phyloP scores from a whole-genome alignment of 2,797 vertebrate genomes.

The Xiphorhynchus erythropygius region DNA sequence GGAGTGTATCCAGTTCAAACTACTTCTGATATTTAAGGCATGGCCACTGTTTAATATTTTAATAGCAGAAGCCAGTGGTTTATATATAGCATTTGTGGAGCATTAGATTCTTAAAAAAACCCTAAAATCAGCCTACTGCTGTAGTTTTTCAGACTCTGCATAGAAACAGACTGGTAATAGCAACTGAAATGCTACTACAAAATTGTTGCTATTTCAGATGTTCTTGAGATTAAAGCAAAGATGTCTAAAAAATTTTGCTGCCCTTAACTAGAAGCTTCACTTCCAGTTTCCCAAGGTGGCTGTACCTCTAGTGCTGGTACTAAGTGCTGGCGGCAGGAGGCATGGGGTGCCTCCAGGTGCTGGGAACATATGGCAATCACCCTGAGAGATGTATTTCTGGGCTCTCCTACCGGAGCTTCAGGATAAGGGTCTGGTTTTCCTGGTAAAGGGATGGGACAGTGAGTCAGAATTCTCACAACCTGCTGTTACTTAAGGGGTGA shows the following conservation, averaged over 20 bases:
- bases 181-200: not conserved
- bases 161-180: not conserved
- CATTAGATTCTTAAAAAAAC: not conserved
- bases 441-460: not conserved
- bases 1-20: not conserved
- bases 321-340: not conserved
- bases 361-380: rapidly evolving
- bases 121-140: not conserved
- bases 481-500: not conserved
- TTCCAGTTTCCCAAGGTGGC: not conserved
- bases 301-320: no score
- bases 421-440: not conserved
- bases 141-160: not conserved
- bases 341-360: not conserved
- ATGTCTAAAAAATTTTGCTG: not conserved
- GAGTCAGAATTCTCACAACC: not conserved
- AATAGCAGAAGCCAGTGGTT: not conserved
- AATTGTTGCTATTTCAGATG: not conserved
- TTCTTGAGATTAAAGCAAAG: not conserved
- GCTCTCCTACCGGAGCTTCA: not conserved
- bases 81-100: not conserved
- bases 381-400: not conserved
- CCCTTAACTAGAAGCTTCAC: not conserved
- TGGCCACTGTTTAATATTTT: not conserved
- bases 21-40: not conserved